phyloP scores from a whole-genome alignment of 1,140 invertebrate genomes.

The Diachasmimorpha longicaudata region DNA sequence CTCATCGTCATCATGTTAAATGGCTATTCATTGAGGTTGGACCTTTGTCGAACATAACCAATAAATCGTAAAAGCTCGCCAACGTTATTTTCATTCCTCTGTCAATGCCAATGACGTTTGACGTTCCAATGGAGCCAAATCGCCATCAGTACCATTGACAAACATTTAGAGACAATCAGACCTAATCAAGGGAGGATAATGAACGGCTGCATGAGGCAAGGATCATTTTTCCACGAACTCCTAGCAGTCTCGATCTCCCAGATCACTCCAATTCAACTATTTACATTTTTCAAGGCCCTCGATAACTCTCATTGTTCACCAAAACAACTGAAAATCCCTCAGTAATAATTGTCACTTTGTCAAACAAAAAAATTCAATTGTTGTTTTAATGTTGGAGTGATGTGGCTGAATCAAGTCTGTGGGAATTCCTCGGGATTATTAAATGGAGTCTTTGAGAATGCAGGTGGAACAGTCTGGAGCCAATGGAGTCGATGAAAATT shows the following conservation, averaged over 20 bases:
- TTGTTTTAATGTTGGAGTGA: background rate
- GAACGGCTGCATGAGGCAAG: constrained; percentile 23
- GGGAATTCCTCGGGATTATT: background rate
- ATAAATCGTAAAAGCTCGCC: background rate
- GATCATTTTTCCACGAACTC: constrained; percentile 1
- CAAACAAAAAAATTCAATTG: background rate
- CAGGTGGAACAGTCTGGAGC: constrained; percentile 39
- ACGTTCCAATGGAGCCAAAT: background rate
- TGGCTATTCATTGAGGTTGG: background rate
- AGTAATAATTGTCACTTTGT: too few relatives aligned
- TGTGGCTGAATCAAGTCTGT: background rate
- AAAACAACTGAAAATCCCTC: too few relatives aligned
- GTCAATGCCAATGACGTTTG: background rate
- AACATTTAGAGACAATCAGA: background rate
- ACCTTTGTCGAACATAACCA: constrained; percentile 24
- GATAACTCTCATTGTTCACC: too few relatives aligned
- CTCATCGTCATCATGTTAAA: background rate
- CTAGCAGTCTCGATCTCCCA: background rate
- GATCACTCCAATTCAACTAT: background rate
- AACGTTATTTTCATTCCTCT: constrained; percentile 9
- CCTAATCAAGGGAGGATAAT: background rate
- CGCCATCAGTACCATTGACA: background rate
- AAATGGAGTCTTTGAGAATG: constrained; percentile 48
- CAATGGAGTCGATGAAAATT: constrained; percentile 48
- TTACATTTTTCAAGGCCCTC: background rate